Percentiles rank a stretch among this genome's conserved stretches.
These are phyloP conservation scores for Columba guinea DNA, from an alignment of 2,797 vertebrate species.

Conservation along the genomic window DNA sequence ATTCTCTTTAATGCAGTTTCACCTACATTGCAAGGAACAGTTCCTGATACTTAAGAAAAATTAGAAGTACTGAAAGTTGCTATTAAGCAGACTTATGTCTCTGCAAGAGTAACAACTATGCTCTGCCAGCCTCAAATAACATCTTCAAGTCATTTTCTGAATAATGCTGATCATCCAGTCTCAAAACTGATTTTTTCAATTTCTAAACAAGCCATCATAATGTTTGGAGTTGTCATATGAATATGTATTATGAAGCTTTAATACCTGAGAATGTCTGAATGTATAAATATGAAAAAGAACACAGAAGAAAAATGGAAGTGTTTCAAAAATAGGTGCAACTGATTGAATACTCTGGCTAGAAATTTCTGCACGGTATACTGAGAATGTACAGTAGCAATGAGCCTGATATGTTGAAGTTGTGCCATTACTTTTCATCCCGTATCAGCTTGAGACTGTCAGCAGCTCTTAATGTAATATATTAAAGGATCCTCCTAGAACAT, in stretches of 20 bases:
- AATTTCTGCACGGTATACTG: not conserved
- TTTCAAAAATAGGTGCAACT: not conserved
- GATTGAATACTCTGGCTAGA: not conserved
- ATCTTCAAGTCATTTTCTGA: not conserved
- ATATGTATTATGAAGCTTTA: not conserved
- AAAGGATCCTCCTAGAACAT: not conserved
- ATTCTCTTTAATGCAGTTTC: not conserved
- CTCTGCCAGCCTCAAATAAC: not conserved
- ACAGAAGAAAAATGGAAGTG: not conserved
- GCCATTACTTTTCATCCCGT: not conserved
- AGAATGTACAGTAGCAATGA: not conserved
- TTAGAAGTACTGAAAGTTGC: not conserved
- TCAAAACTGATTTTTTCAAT: slow-evolving; percentile 19
- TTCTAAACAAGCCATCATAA: slow-evolving; percentile 14
- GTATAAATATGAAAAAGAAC: not conserved
- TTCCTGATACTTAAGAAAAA: slow-evolving; percentile 7
- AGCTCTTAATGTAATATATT: not conserved
- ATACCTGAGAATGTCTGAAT: not conserved
- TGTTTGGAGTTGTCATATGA: not conserved
- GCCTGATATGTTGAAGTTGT: not conserved
- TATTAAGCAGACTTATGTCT: not conserved
- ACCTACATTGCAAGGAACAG: not conserved
- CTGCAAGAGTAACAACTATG: not conserved
- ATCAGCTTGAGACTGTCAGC: slow-evolving; percentile 5
- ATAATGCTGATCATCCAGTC: not conserved